Base-by-base conservation (phyloP, 1,140 invertebrate genomes). In the Acromyrmex echinatior region DNA sequence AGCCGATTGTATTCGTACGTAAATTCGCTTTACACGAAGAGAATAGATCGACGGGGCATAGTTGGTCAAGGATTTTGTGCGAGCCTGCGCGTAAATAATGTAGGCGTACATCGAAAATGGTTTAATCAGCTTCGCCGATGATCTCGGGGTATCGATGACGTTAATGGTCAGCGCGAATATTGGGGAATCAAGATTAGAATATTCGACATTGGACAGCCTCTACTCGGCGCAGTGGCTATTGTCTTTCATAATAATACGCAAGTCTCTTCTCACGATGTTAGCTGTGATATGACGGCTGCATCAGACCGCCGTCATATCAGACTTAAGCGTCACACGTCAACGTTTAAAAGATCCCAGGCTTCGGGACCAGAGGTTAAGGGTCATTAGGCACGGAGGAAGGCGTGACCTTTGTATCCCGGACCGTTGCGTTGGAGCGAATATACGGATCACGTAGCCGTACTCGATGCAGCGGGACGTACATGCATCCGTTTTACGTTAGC, bases 371-470 rank as follows among this genome's bases (percentile, higher is more conserved):
- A 35, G 86, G 21, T 73, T 53, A 56, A 66, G 51, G 76, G 68
- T 90, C 70, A 86, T 90, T 88, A 82, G 81, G 58, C 63, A 58
- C 62, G 81, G 81, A 51, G 65, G 58, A 82, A 90, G 71, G 81
- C 77, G 71, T 25, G 68, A 21, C 35, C 56, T 35, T 4, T n/a
- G 60, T 76, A 65, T 58, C 28, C 45, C 18, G 18, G 68, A 56
- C 16, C 62, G 76, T 82, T 62, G 49, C 58, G 70, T 82, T 58
- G 49, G 3, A 79, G 56, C 58, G 84, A 76, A 91, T 91, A 91
- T 91, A 86, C 90, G 51, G 87, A 89, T 91, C 90, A 87, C 90
- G 85, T 90, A 91, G 71, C 28, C n/a, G 60, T 66, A 74, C 58
- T 60, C 80, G 80, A 86, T 91, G 89, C 90, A 87, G 62, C 82